phyloP scores from a whole-genome alignment of 2,888 invertebrate species.

The Cartodere bifasciata region DNA sequence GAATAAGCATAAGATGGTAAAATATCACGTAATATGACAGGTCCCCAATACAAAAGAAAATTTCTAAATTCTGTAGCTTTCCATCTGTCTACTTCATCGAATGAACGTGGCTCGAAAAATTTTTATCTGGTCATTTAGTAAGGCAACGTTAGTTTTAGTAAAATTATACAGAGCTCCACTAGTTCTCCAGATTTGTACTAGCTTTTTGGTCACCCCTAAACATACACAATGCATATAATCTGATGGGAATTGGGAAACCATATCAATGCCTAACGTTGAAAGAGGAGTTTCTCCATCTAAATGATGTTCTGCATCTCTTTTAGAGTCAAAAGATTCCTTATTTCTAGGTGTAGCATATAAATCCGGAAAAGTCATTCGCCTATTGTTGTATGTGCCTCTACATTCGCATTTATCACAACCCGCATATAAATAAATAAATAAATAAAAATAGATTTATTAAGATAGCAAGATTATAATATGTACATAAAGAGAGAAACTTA shows the following conservation, averaged over 20 bases:
- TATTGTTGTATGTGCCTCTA: conserved; percentile 7
- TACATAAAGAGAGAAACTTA: no score
- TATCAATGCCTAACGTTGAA: conserved; percentile 11
- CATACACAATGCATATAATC: conserved; percentile 11
- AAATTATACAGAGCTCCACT: conserved; percentile 10
- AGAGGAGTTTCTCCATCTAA: conserved; percentile 6
- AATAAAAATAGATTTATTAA: no score
- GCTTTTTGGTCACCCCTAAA: conserved; percentile 10
- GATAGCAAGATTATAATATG: no score
- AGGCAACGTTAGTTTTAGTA: not conserved
- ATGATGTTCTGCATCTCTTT: conserved; percentile 6
- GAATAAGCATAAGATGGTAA: conserved; percentile 12
- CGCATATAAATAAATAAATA: no score
- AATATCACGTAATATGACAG: conserved; percentile 10
- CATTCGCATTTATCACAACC: conserved; percentile 11
- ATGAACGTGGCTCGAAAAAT: conserved; percentile 10
- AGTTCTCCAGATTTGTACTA: conserved; percentile 5
- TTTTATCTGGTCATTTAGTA: not conserved
- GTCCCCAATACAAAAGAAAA: conserved; percentile 13
- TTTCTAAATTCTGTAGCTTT: conserved; percentile 16
- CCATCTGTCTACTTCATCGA: conserved; percentile 11
- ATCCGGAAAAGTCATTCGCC: conserved; percentile 6
- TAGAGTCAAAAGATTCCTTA: not conserved
- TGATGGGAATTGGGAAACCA: conserved; percentile 13
- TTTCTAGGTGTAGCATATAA: not conserved